Percentiles rank a stretch among this genome's conserved stretches.
Conservation (phyloP, 2,797 vertebrate genomes). For the Numenius phaeopus region DNA sequence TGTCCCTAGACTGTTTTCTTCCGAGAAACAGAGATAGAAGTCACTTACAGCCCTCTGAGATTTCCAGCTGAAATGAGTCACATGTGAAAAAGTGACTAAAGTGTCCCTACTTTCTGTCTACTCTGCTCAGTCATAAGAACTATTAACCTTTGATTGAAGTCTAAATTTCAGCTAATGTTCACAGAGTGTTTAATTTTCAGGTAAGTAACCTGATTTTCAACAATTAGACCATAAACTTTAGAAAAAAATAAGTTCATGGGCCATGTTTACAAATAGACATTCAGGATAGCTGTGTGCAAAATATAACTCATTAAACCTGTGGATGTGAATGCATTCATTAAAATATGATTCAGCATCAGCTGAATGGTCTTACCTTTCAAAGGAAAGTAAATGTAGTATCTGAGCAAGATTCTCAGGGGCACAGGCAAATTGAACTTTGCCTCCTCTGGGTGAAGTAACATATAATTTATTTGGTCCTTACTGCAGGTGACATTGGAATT, state of each 20-base stretch:
- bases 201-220: neutral
- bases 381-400: neutral
- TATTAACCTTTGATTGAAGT: neutral
- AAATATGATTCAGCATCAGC: neutral
- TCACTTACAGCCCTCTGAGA: neutral
- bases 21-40: neutral
- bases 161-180: neutral
- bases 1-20: neutral
- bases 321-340: neutral
- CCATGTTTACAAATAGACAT: neutral
- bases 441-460: neutral
- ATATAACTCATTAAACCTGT: neutral
- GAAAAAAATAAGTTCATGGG: neutral
- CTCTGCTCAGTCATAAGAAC: neutral
- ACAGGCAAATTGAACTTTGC: neutral
- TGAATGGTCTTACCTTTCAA: neutral
- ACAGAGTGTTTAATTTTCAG: neutral
- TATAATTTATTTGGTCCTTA: slow-evolving; percentile 1
- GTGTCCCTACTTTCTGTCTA: neutral
- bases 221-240: neutral
- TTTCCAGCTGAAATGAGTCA: slow-evolving; percentile 34
- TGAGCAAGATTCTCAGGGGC: neutral
- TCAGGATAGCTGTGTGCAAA: neutral
- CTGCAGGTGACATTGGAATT: neutral
- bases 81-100: neutral